Percentiles rank a stretch among this genome's conserved stretches.
These are phyloP conservation scores for Hylomyscus alleni DNA, from an alignment of 2,797 vertebrate genomes.

Conservation along the genomic window DNA sequence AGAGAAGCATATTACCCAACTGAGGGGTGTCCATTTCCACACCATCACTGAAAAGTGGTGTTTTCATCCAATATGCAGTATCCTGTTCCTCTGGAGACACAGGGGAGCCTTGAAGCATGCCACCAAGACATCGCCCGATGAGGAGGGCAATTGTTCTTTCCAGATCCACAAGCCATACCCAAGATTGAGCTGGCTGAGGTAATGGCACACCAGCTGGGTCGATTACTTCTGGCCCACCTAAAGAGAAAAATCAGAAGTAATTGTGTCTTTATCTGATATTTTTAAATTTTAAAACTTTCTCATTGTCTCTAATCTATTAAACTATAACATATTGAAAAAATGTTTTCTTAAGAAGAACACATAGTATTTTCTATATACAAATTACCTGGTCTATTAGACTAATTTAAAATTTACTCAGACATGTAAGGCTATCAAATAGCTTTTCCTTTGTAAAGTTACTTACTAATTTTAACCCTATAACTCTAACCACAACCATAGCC, in stretches of 20 bases:
- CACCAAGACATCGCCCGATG: conserved; percentile 97
- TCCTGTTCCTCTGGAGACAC: conserved; percentile 97
- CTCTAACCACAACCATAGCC: no score
- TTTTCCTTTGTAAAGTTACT: conserved; percentile 56
- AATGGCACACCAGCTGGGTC: conserved; percentile 93
- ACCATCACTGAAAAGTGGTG: conserved; percentile 96
- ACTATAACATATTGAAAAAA: conserved; percentile 43
- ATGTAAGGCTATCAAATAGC: conserved; percentile 52
- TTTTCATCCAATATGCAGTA: conserved; percentile 97
- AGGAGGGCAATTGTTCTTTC: conserved; percentile 97
- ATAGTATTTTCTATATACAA: conserved; percentile 39
- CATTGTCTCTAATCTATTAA: background rate
- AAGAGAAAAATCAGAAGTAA: conserved; percentile 45
- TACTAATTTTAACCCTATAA: conserved; percentile 54
- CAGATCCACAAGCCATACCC: conserved; percentile 99
- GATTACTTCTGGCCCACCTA: conserved; percentile 94
- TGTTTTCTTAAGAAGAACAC: conserved; percentile 61
- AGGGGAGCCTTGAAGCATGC: conserved; percentile 96
- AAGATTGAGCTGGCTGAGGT: conserved; percentile 93
- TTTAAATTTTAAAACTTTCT: conserved; percentile 66
- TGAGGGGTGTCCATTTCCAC: conserved; percentile 96
- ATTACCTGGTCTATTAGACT: conserved; percentile 7
- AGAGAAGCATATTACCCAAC: conserved; percentile 90
- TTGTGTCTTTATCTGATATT: conserved; percentile 34
- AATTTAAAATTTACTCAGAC: conserved; percentile 64